phyloP scores from a whole-genome alignment of 2,113 vertebrate species.

The Gallinago jamesoni region DNA sequence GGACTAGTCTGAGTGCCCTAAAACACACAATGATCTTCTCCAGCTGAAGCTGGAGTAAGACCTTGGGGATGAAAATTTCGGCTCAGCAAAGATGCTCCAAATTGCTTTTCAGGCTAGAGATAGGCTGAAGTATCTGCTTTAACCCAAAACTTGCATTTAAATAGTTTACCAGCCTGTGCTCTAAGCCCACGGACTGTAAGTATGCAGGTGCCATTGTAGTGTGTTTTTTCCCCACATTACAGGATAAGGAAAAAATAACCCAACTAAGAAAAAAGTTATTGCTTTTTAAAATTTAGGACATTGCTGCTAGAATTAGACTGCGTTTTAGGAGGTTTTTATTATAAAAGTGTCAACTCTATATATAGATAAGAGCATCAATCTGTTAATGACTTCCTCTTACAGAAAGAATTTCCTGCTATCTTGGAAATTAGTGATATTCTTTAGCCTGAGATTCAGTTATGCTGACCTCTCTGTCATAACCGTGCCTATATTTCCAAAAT shows the following conservation, averaged over 20 bases:
- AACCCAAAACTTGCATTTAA: not conserved
- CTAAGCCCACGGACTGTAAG: not conserved
- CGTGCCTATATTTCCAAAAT: not conserved
- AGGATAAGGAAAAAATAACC: not conserved
- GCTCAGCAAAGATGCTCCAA: not conserved
- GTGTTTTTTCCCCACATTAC: rapidly evolving
- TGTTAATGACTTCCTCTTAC: not conserved
- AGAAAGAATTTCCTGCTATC: not conserved
- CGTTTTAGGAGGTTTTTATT: not conserved
- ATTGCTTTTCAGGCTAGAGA: not conserved
- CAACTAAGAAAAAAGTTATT: not conserved
- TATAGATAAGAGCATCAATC: not conserved
- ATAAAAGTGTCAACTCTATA: not conserved
- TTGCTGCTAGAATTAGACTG: not conserved
- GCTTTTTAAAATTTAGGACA: not conserved
- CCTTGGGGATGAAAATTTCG: not conserved
- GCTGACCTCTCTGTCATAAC: slow-evolving; percentile 13
- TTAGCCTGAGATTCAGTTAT: not conserved
- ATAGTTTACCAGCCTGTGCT: not conserved
- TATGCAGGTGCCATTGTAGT: not conserved
- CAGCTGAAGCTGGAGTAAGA: not conserved
- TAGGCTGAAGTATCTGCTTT: not conserved
- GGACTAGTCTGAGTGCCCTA: not conserved
- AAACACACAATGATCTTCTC: not conserved
- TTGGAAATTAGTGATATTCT: slow-evolving; percentile 6